Conservation (phyloP, 1,140 invertebrate species). For the Brachionus calyciflorus region DNA sequence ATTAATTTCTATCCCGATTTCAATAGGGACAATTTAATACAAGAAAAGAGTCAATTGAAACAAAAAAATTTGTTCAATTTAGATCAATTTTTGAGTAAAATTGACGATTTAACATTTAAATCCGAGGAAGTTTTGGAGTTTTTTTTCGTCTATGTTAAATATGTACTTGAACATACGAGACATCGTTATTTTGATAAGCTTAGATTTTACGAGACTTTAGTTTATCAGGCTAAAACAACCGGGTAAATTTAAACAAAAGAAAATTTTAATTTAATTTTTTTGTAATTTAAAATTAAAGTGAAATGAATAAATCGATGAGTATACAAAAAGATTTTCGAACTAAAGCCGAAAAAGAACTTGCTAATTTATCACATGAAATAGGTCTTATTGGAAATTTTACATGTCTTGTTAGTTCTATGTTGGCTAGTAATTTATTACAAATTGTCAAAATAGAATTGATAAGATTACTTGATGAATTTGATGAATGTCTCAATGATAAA, state of each 20-base stretch:
- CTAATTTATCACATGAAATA: slow-evolving; percentile 5
- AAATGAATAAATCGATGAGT: slow-evolving; percentile 26
- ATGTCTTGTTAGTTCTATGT: not conserved
- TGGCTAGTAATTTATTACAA: not conserved
- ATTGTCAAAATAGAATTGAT: not conserved
- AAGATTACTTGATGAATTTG: not conserved
- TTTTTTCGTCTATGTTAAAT: slow-evolving; percentile 41
- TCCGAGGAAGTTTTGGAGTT: slow-evolving; percentile 27
- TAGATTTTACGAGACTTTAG: slow-evolving; percentile 34
- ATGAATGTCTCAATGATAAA: not conserved
- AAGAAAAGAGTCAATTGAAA: not conserved
- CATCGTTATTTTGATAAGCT: slow-evolving; percentile 15
- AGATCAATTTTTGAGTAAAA: slow-evolving; percentile 8
- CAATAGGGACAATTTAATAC: not conserved
- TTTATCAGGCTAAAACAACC: not conserved
- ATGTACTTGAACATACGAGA: slow-evolving; percentile 28
- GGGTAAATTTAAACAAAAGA: not conserved
- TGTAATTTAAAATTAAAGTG: too few species aligned
- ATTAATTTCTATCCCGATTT: slow-evolving; percentile 11
- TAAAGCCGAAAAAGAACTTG: slow-evolving; percentile 8
- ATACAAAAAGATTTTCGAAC: not conserved
- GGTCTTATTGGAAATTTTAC: slow-evolving; percentile 8
- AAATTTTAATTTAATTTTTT: not conserved
- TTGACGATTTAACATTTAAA: not conserved
- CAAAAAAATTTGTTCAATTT: not conserved